phyloP scores from a whole-genome alignment of 2,113 vertebrate genomes.

The Garra rufa region DNA sequence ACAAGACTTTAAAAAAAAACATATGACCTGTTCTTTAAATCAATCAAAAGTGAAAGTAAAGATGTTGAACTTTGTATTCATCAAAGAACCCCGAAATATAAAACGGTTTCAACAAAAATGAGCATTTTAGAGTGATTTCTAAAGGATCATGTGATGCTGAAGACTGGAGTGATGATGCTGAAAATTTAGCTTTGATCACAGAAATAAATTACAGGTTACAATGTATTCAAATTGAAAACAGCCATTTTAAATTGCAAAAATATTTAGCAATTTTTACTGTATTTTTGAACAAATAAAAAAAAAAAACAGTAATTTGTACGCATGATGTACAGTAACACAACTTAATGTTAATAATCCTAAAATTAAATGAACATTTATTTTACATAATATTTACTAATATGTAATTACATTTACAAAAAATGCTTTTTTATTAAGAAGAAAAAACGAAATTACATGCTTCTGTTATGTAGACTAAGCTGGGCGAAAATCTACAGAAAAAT shows the following conservation, averaged over 20 bases:
- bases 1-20: too few species aligned
- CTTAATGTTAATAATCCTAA: background rate
- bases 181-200: background rate
- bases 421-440: background rate
- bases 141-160: too few species aligned
- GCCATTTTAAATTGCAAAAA: too few species aligned
- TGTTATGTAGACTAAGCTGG: background rate
- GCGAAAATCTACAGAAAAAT: background rate
- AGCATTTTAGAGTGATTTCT: background rate
- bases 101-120: background rate
- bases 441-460: background rate
- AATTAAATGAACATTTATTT: background rate
- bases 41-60: too few species aligned
- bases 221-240: too few species aligned
- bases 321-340: background rate
- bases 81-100: too few species aligned
- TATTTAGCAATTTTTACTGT: too few species aligned
- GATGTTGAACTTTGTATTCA: too few species aligned
- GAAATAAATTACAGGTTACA: background rate
- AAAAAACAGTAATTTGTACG: background rate
- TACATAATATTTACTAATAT: background rate
- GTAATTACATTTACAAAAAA: background rate
- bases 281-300: background rate
- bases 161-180: background rate
- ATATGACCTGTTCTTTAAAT: too few species aligned